These are phyloP conservation scores for Chlorospingus semifuscus DNA, from an alignment of 2,797 vertebrate genomes.

Conservation along the genomic window DNA sequence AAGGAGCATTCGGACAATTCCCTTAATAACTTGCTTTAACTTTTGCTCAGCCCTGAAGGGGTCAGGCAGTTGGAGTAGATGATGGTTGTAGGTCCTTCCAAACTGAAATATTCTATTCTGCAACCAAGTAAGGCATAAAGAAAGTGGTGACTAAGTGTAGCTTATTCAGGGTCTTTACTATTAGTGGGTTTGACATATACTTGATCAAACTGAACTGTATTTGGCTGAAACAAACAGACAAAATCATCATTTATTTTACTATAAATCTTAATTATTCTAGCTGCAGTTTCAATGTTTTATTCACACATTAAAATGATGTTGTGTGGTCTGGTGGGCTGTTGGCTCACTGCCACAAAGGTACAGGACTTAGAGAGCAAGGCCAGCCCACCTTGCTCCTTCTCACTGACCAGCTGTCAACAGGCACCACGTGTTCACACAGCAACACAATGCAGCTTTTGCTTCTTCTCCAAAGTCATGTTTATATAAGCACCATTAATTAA, in stretches of 20 bases:
- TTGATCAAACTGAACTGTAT: not conserved
- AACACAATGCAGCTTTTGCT: not conserved
- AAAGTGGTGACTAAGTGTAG: not conserved
- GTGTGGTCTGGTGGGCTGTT: not conserved
- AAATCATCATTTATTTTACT: not conserved
- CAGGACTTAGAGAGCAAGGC: not conserved
- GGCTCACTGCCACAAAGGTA: not conserved
- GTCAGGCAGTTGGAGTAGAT: not conserved
- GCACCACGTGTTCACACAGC: not conserved
- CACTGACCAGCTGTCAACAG: not conserved
- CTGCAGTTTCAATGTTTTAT: not conserved
- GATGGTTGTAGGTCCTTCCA: not conserved
- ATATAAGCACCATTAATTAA: not conserved
- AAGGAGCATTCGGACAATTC: fast-evolving
- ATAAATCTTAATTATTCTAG: not conserved
- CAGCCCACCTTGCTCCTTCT: not conserved
- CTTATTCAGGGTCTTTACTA: not conserved
- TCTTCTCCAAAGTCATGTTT: not conserved
- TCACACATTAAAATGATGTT: not conserved
- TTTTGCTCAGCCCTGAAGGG: not conserved
- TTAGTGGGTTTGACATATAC: not conserved
- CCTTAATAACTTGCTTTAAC: not conserved
- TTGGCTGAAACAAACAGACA: not conserved
- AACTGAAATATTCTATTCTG: not conserved
- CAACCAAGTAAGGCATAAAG: not conserved